Percentiles rank a stretch among this genome's conserved stretches.
Evolutionary conservation across 2,888 invertebrate species (phyloP).

Genomic region (Nowickia ferox): DNA sequence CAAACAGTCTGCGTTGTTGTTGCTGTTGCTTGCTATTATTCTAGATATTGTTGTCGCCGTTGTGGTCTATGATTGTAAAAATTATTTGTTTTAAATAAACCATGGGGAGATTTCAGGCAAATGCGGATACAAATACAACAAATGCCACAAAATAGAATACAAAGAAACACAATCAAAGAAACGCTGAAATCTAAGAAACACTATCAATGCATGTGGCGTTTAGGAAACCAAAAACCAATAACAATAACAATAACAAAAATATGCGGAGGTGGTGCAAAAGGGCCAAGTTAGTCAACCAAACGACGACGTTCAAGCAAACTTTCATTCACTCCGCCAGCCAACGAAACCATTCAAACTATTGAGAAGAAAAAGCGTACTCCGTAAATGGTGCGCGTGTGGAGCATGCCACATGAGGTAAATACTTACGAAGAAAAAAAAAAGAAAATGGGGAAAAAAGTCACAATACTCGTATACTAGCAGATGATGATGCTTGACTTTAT

Average conservation of each 20-base stretch:
- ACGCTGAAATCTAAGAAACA: constrained; percentile 51
- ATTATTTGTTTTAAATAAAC: constrained; percentile 70
- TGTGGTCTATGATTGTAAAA: constrained; percentile 70
- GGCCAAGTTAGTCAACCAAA: constrained; percentile 63
- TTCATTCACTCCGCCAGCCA: constrained; percentile 35
- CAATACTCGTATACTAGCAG: constrained; percentile 16
- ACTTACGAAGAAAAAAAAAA: constrained; percentile 14
- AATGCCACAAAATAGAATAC: constrained; percentile 39
- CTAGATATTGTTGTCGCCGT: constrained; percentile 62
- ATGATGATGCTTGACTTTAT: constrained; percentile 68
- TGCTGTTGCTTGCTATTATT: constrained; percentile 51
- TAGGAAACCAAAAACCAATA: constrained; percentile 39
- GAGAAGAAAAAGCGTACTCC: constrained; percentile 1
- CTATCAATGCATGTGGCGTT: constrained; percentile 71
- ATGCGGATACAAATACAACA: constrained; percentile 47
- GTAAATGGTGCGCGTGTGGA: constrained; percentile 69
- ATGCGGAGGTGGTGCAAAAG: constrained; percentile 71
- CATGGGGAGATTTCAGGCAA: constrained; percentile 62
- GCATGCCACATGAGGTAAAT: constrained; percentile 68
- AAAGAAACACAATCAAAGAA: constrained; percentile 49
- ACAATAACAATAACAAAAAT: constrained; percentile 4
- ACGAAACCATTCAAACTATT: constrained; percentile 45
- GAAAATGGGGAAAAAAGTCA: constrained; percentile 45
- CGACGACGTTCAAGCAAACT: constrained; percentile 1
- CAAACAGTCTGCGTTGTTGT: constrained; percentile 58